Conservation (phyloP, 2,888 invertebrate genomes). For the Ophioninae sp. region DNA sequence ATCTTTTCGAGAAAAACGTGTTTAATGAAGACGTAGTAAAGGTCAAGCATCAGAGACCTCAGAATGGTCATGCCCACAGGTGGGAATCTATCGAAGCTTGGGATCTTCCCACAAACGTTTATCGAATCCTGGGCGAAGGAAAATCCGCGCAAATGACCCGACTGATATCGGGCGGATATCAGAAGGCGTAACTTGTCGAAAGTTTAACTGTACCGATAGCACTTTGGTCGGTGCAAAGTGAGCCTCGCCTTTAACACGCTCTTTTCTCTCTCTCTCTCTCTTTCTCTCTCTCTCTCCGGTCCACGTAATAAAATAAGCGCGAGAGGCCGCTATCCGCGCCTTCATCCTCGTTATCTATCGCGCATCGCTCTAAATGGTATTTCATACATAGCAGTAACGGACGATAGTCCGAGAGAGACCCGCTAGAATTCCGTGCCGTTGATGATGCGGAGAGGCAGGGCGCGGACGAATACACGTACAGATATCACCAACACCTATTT, state of each 20-base stretch:
- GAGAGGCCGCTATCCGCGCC: conserved; percentile 43
- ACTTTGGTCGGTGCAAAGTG: conserved; percentile 7
- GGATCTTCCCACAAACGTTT: too few relatives aligned
- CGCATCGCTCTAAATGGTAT: conserved; percentile 62
- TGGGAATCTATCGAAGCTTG: too few relatives aligned
- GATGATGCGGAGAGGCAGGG: conserved; percentile 14
- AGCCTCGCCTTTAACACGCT: conserved; percentile 5
- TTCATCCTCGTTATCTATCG: conserved; percentile 54
- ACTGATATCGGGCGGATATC: too few relatives aligned
- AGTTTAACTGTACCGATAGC: conserved; percentile 18
- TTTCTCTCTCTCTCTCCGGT: conserved; percentile 11
- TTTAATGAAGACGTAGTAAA: too few relatives aligned
- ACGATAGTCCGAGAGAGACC: conserved; percentile 38
- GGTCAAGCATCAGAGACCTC: too few relatives aligned
- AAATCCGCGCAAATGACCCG: too few relatives aligned
- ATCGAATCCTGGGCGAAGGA: too few relatives aligned
- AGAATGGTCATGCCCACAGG: too few relatives aligned
- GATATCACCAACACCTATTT: neutral
- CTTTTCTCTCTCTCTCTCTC: neutral
- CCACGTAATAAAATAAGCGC: conserved; percentile 47
- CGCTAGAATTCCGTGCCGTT: conserved; percentile 36
- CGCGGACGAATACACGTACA: neutral
- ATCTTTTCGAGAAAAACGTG: too few relatives aligned
- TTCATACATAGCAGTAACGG: conserved; percentile 50
- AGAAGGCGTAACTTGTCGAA: neutral